Evolutionary conservation across 2,888 invertebrate species (phyloP).

Genomic region (Alviniconcha strummeri): DNA sequence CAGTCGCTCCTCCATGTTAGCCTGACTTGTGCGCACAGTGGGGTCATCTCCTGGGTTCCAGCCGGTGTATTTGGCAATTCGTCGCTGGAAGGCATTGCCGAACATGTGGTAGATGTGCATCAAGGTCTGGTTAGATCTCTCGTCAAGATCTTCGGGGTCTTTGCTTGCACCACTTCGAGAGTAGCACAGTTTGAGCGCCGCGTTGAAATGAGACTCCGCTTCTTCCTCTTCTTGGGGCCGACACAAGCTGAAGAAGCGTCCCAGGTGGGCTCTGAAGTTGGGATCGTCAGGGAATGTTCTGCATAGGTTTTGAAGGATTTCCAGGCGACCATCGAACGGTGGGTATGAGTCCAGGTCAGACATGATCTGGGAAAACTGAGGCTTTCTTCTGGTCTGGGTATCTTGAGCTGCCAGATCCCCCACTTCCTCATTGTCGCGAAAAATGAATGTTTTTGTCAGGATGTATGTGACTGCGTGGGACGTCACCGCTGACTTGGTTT

Average conservation of each 20-base stretch:
- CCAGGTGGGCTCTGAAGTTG: constrained; percentile 51
- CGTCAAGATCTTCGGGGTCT: constrained; percentile 23
- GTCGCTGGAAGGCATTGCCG: constrained; percentile 46
- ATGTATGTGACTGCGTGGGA: constrained; percentile 41
- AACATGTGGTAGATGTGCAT: constrained; percentile 56
- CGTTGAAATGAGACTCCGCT: constrained; percentile 45
- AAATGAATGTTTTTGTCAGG: constrained; percentile 49
- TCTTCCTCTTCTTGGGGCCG: constrained; percentile 46
- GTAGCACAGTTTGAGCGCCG: constrained; percentile 42
- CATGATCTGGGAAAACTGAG: constrained; percentile 46
- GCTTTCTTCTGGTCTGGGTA: constrained; percentile 31
- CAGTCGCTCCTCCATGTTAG: constrained; percentile 25
- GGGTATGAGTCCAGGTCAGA: constrained; percentile 46
- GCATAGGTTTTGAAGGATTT: constrained; percentile 45
- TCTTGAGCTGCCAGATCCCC: constrained; percentile 42
- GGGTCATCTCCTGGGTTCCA: neutral
- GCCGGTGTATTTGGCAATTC: constrained; percentile 42
- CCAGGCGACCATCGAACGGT: constrained; percentile 45
- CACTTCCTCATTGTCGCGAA: constrained; percentile 47
- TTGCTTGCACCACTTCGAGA: neutral
- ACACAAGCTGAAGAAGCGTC: constrained; percentile 48
- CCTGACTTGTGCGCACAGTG: constrained; percentile 27
- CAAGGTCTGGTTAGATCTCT: constrained; percentile 43
- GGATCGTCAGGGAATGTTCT: constrained; percentile 49
- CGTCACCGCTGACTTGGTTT: constrained; percentile 29